These are phyloP conservation scores for Bombyx mandarina DNA, from an alignment of 1,140 invertebrate genomes.

Conservation along the genomic window DNA sequence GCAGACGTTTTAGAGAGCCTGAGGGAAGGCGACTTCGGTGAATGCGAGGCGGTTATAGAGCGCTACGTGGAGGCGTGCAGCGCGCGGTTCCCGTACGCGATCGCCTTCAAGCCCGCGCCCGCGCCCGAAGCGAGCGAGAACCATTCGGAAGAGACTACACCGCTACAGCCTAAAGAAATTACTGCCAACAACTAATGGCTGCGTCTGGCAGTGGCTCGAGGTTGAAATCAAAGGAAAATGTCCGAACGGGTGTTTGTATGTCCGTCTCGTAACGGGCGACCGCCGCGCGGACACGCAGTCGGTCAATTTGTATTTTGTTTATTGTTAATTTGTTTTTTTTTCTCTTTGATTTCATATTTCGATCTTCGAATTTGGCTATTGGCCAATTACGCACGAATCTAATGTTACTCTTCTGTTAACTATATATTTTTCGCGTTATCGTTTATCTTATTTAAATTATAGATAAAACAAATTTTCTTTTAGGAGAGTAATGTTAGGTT, in stretches of 20 bases:
- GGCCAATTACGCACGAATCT: too few species aligned
- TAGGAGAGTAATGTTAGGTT: too few species aligned
- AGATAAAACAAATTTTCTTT: too few species aligned
- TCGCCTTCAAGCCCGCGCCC: conserved; percentile 74
- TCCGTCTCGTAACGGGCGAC: neutral
- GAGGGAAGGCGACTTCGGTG: conserved; percentile 83
- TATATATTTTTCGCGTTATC: too few species aligned
- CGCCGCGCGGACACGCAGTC: too few species aligned
- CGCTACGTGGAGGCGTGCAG: conserved; percentile 82
- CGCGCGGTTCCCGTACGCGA: conserved; percentile 80
- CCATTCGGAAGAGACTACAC: conserved; percentile 15
- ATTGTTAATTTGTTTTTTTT: too few species aligned
- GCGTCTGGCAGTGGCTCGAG: too few species aligned
- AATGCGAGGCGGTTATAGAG: conserved; percentile 76
- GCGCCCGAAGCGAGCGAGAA: conserved; percentile 31
- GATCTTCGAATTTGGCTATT: too few species aligned
- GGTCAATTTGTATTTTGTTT: too few species aligned
- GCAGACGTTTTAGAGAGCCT: conserved; percentile 83
- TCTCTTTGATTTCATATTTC: too few species aligned
- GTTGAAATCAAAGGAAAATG: neutral
- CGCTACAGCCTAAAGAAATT: conserved; percentile 28
- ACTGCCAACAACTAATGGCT: conserved; percentile 25
- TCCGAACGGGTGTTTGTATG: neutral
- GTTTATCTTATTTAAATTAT: too few species aligned
- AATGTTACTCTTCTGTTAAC: too few species aligned